phyloP scores from a whole-genome alignment of 2,797 vertebrate species.

The Dallia pectoralis region DNA sequence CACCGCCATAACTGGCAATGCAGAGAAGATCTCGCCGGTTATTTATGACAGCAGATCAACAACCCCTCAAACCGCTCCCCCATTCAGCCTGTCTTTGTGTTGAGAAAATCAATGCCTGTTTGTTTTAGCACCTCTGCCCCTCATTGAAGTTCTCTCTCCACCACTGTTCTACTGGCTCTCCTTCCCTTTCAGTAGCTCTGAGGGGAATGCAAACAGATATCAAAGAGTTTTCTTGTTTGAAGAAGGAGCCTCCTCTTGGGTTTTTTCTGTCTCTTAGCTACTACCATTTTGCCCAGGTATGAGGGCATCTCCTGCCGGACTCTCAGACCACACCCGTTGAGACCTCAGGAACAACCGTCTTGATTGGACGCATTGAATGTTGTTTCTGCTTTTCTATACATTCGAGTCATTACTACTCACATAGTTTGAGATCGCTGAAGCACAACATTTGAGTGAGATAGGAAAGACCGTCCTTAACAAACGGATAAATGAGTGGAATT shows the following conservation, averaged over 20 bases:
- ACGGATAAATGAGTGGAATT: conserved; percentile 22
- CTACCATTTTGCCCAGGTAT: conserved; percentile 23
- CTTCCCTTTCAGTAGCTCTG: conserved; percentile 19
- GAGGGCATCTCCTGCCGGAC: not conserved
- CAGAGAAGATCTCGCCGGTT: conserved; percentile 44
- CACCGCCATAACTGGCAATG: conserved; percentile 48
- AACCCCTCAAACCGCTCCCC: conserved; percentile 30
- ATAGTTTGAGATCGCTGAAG: not conserved
- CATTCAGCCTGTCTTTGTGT: conserved; percentile 43
- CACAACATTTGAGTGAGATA: conserved; percentile 22
- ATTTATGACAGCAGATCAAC: conserved; percentile 50
- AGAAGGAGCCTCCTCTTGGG: conserved; percentile 12
- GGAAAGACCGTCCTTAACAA: not conserved
- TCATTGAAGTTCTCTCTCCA: not conserved
- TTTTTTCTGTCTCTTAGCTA: not conserved
- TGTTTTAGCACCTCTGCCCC: conserved; percentile 51
- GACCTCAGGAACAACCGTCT: not conserved
- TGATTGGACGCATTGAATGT: not conserved
- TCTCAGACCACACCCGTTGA: not conserved
- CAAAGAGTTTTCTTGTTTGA: conserved; percentile 40
- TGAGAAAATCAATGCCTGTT: conserved; percentile 46
- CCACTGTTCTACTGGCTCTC: conserved; percentile 19
- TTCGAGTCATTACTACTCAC: not conserved
- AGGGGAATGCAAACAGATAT: conserved; percentile 49
- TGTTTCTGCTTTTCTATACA: not conserved